A percentile compares a stretch with the other conserved stretches of the same genome.
phyloP scores from a whole-genome alignment of 2,113 vertebrate species.

The Chloropsis hardwickii region DNA sequence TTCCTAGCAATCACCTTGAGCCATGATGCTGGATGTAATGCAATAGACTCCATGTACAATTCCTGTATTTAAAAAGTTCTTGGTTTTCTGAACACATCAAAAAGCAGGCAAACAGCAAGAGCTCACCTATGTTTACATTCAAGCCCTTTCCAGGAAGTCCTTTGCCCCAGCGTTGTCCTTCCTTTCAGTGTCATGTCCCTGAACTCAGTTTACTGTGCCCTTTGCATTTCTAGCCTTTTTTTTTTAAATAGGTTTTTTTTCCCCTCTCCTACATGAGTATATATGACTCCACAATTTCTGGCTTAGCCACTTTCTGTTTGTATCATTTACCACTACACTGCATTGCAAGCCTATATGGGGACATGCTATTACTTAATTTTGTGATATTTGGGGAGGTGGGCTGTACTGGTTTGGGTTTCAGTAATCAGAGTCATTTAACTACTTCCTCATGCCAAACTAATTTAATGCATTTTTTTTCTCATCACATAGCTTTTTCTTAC shows the following conservation, averaged over 20 bases:
- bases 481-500: neutral
- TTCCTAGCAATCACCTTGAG: neutral
- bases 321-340: neutral
- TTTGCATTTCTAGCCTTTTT: neutral
- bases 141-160: neutral
- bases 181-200: neutral
- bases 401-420: neutral
- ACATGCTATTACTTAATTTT: neutral
- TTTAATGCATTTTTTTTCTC: neutral
- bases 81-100: neutral
- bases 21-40: too few species aligned
- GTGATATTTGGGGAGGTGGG: neutral
- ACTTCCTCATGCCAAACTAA: neutral
- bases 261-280: neutral
- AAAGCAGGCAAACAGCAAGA: neutral
- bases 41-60: neutral
- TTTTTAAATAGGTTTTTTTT: rapidly evolving
- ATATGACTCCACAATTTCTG: neutral
- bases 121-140: neutral
- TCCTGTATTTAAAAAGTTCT: neutral
- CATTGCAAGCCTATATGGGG: neutral
- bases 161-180: neutral
- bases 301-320: neutral
- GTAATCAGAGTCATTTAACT: neutral
- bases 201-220: neutral